Conservation (phyloP, 1,140 invertebrate species). For the Rhynchophorus ferrugineus region DNA sequence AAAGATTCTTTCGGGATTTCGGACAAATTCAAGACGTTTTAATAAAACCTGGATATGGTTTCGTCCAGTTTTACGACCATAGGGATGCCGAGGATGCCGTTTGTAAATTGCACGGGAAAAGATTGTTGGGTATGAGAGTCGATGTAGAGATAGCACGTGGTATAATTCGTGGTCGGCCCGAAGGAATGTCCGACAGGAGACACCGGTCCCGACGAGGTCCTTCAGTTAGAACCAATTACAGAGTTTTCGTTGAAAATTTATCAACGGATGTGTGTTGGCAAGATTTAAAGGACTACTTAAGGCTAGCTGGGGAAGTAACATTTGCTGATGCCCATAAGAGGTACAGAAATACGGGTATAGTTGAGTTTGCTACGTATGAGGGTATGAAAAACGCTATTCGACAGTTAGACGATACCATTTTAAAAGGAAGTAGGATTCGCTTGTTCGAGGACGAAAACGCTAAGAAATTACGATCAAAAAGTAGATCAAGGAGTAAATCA, state of each 20-base stretch:
- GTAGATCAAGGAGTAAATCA: too few species aligned
- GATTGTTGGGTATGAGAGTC: conserved; percentile 85
- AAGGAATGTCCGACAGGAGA: conserved; percentile 19
- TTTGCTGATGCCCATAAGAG: conserved; percentile 86
- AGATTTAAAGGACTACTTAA: conserved; percentile 98
- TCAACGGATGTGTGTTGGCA: conserved; percentile 97
- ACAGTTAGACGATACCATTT: conserved; percentile 65
- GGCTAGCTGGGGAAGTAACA: conserved; percentile 94
- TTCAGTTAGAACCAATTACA: conserved; percentile 89
- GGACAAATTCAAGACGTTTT: conserved; percentile 93
- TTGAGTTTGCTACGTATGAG: conserved; percentile 80
- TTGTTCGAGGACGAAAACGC: conserved; percentile 17
- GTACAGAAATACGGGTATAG: conserved; percentile 76
- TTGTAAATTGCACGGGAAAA: conserved; percentile 92
- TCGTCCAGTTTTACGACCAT: conserved; percentile 97
- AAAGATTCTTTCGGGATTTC: conserved; percentile 96
- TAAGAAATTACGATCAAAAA: not conserved
- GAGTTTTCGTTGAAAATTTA: conserved; percentile 91
- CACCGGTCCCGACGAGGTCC: conserved; percentile 43
- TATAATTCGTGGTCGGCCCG: conserved; percentile 51
- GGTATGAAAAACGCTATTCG: conserved; percentile 93
- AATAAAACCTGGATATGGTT: conserved; percentile 95
- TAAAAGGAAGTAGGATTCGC: conserved; percentile 16
- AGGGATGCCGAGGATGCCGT: conserved; percentile 96
- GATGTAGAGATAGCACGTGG: conserved; percentile 74